Conservation (phyloP, 1,140 invertebrate species). For the Melanaphis sacchari region DNA sequence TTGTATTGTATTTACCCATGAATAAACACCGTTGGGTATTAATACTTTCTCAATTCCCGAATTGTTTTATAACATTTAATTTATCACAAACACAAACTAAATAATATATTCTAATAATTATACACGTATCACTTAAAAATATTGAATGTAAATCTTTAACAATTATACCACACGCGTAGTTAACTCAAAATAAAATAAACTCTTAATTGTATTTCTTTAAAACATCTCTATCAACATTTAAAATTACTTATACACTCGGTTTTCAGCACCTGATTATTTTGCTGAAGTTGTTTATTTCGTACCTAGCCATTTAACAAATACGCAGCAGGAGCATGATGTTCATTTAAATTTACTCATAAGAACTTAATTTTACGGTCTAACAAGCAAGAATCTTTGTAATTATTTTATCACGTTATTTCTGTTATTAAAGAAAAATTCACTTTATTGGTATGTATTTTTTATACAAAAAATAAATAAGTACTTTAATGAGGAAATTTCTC, state of each 20-base stretch:
- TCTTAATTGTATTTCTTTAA: background rate
- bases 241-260: background rate
- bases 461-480: background rate
- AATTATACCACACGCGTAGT: background rate
- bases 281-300: background rate
- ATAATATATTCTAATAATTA: background rate
- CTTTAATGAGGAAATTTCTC: background rate
- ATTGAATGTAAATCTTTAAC: background rate
- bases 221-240: background rate
- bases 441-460: background rate
- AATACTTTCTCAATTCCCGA: background rate
- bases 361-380: background rate
- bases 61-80: background rate
- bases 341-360: background rate
- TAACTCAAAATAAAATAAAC: background rate
- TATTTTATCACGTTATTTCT: background rate
- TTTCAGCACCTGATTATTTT: background rate
- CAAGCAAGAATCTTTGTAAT: background rate
- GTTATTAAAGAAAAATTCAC: background rate
- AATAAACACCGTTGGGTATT: background rate
- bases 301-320: background rate
- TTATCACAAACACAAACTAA: background rate
- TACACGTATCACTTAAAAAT: background rate
- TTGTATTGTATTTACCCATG: background rate
- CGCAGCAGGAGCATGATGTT: background rate